Evolutionary conservation across 2,888 invertebrate species (phyloP), one percentile per base, ranked within the genome.

Genomic region (Gisinianus flammeolus): DNA sequence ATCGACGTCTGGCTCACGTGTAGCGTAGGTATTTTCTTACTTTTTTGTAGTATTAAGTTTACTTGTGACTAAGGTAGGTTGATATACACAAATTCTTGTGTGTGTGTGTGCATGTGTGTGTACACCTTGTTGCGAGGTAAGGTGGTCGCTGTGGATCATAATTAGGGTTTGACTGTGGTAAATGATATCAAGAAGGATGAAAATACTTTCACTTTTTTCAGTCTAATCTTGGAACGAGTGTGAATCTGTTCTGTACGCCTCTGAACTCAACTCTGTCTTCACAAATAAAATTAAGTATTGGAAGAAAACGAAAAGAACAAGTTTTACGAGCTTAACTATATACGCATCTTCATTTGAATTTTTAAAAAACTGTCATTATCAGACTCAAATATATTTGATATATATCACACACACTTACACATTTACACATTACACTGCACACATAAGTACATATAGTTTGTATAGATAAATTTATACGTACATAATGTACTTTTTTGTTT

Each of bases 201-300:
- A 16, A 33, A n/a, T 22, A 68, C 68, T 68, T 68, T 68, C 68
- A 68, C 68, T 68, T 68, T 67, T 68, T 66, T 66, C 24, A 68
- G 68, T 68, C 68, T 68, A 68, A 33, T 68, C 68, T 44, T 68
- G 22, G 26, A 24, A 8, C 12, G 44, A 35, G 68, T 68, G 68
- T 68, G 68, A 68, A 44, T 26, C 6, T 68, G 44, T 66, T 28
- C 1, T 66, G 66, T 30, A 12, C 6, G 3, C 16, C 24, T 64
- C 28, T 22, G 26, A 28, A 64, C 16, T 64, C 8, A 26, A 28
- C 16, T 64, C 28, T 64, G 64, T 26, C 28, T 44, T n/a, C 44
- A 44, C 3, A 19, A 16, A 19, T 16, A 44, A 44, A 44, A 44
- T 35, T 8, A 35, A 12, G 35, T 35, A 12, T 8, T 8, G 12